A percentile compares a stretch with the other conserved stretches of the same genome.
phyloP scores from a whole-genome alignment of 2,888 invertebrate genomes.

The Scaptomyza reducta region DNA sequence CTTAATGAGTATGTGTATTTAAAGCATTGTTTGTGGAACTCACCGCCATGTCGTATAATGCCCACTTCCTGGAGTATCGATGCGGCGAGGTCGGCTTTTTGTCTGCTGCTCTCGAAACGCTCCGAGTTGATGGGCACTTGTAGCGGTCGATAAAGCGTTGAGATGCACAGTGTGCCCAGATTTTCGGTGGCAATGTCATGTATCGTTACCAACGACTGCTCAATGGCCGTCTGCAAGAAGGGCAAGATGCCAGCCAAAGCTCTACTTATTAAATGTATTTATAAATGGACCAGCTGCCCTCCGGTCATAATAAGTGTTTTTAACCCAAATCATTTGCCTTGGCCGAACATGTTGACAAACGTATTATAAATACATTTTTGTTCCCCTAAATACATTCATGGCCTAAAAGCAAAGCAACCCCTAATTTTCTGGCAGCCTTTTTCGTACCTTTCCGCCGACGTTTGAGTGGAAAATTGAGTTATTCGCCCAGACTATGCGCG shows the following conservation, averaged over 20 bases:
- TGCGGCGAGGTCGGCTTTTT: constrained; percentile 92
- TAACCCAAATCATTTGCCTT: constrained; percentile 53
- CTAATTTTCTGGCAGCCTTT: constrained; percentile 9
- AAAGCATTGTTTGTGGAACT: constrained; percentile 54
- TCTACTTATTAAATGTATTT: constrained; percentile 39
- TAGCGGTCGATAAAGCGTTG: constrained; percentile 88
- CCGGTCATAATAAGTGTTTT: constrained; percentile 20
- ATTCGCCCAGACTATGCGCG: constrained; percentile 51
- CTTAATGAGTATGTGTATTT: not conserved
- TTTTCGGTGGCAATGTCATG: constrained; percentile 91
- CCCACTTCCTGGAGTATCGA: constrained; percentile 90
- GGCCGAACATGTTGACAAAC: constrained; percentile 59
- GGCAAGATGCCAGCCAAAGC: not conserved
- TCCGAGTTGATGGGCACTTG: constrained; percentile 89
- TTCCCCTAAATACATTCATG: constrained; percentile 58
- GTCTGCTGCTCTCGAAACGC: constrained; percentile 90
- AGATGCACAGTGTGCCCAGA: constrained; percentile 89
- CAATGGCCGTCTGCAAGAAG: constrained; percentile 84
- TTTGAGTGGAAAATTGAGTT: constrained; percentile 79
- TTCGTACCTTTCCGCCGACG: not conserved
- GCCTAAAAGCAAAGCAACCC: constrained; percentile 16
- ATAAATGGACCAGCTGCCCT: constrained; percentile 11
- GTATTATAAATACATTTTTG: constrained; percentile 64
- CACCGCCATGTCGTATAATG: constrained; percentile 87
- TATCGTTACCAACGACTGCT: constrained; percentile 89